Conservation (phyloP, 2,888 invertebrate species). For the Drepanosiphum platanoidis region DNA sequence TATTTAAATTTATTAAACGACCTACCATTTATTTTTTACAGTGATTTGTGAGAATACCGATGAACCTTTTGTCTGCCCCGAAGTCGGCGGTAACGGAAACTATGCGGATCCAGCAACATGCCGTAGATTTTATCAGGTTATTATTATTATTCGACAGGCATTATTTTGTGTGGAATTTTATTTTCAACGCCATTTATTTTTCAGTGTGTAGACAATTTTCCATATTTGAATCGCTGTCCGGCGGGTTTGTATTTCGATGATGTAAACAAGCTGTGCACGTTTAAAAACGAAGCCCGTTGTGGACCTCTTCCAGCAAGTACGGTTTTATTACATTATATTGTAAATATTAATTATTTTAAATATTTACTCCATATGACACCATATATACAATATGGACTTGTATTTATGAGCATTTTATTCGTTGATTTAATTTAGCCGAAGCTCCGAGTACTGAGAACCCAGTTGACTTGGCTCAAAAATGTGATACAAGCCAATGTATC, state of each 20-base stretch:
- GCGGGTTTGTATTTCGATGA: constrained; percentile 91
- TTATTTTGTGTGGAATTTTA: background rate
- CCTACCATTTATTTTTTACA: background rate
- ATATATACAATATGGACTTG: background rate
- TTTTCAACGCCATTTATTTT: constrained; percentile 65
- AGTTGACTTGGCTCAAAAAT: constrained; percentile 80
- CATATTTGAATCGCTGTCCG: constrained; percentile 88
- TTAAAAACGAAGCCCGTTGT: constrained; percentile 88
- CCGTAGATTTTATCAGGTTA: constrained; percentile 90
- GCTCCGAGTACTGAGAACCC: constrained; percentile 85
- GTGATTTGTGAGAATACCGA: constrained; percentile 44
- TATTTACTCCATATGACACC: too few species aligned
- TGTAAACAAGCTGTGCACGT: constrained; percentile 85
- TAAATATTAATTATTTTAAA: too few species aligned
- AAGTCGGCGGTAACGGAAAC: constrained; percentile 84
- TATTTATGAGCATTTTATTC: background rate
- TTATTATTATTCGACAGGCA: constrained; percentile 65
- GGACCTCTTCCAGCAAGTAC: constrained; percentile 89
- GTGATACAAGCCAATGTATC: constrained; percentile 79
- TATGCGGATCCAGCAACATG: constrained; percentile 90
- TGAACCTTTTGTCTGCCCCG: constrained; percentile 80
- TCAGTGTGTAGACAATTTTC: constrained; percentile 89
- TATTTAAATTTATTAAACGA: background rate
- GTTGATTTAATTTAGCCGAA: constrained; percentile 72
- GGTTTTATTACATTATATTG: background rate